A percentile compares a stretch with the other conserved stretches of the same genome.
Conservation (phyloP, 2,797 vertebrate genomes). For the Chelonia mydas region DNA sequence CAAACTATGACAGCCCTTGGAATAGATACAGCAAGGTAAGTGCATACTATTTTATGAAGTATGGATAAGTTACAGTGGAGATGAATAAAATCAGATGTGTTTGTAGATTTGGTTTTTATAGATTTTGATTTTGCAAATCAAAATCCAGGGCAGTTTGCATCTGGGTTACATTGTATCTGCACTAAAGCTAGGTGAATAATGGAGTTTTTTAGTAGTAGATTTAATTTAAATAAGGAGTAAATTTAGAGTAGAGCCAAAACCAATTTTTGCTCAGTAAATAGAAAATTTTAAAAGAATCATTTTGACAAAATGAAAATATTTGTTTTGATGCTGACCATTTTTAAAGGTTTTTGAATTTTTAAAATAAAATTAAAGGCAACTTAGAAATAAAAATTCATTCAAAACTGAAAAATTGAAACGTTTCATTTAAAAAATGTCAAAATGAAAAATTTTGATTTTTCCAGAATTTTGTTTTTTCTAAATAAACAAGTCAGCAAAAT, state of each 20-base stretch:
- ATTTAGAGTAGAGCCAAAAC: background rate
- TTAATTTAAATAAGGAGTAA: too few species aligned
- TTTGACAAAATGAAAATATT: background rate
- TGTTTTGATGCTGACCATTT: background rate
- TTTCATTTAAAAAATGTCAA: background rate
- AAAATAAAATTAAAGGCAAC: background rate
- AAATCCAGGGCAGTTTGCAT: rapidly evolving
- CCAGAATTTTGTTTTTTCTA: background rate
- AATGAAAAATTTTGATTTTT: background rate
- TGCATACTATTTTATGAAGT: background rate
- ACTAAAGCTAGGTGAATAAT: background rate
- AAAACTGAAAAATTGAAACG: background rate
- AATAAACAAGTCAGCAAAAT: background rate
- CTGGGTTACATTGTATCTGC: background rate
- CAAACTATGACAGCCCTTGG: conserved; percentile 93
- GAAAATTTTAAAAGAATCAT: background rate
- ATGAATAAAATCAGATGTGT: background rate
- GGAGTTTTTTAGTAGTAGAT: background rate
- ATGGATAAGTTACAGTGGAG: background rate
- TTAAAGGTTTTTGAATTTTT: background rate
- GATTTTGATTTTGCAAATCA: background rate
- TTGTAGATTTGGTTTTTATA: rapidly evolving
- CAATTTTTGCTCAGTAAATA: background rate
- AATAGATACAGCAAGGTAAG: conserved; percentile 93
- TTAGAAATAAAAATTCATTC: background rate